Base-by-base conservation (phyloP, 2,113 vertebrate species). In the Dipodomys stephensi region DNA sequence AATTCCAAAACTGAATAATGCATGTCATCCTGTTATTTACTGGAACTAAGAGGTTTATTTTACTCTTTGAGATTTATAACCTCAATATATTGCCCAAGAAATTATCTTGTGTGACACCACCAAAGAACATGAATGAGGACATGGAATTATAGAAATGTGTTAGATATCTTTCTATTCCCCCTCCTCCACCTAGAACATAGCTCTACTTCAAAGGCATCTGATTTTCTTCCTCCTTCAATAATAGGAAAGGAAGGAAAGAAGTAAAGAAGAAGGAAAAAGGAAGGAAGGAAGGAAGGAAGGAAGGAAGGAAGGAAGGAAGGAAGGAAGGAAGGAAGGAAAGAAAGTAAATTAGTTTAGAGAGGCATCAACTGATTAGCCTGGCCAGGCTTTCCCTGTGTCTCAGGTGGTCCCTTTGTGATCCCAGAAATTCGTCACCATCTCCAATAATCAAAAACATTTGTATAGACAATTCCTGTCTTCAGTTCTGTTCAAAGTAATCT, bases 1-100 rank as follows among this genome's bases (percentile, higher is more conserved):
- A 95, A 86, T 95, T 79, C 72, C 71, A 89, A 80, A 91, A 60
- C 87, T 91, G 88, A 96, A 95, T 95, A 92, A 95, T 87, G 57
- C 80, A 88, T 71, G 62, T 69, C 23, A 23, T 15, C 15, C 44
- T 57, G 44, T 83, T 88, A 71, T 86, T 96, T 91, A 87, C 84
- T 81, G 84, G 62, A 81, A 83, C 76, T 7, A 0, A 83, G 84
- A 78, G 64, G 20, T 78, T 76, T 90, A 32, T 83, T 87, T 85
- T 85, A 72, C 88, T 64, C 79, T 90, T 79, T 83, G 76, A 78
- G 62, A 67, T 88, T 92, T 85, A 74, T 16, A 83, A 35, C 46
- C 68, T 92, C 72, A 83, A 0, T 81, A 86, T 65, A 79, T 23
- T 80, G 60, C 27, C 76, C 44, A 83, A 86, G 79, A 83, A 79